Conservation (phyloP, 2,113 vertebrate genomes). For the Bufo gargarizans region DNA sequence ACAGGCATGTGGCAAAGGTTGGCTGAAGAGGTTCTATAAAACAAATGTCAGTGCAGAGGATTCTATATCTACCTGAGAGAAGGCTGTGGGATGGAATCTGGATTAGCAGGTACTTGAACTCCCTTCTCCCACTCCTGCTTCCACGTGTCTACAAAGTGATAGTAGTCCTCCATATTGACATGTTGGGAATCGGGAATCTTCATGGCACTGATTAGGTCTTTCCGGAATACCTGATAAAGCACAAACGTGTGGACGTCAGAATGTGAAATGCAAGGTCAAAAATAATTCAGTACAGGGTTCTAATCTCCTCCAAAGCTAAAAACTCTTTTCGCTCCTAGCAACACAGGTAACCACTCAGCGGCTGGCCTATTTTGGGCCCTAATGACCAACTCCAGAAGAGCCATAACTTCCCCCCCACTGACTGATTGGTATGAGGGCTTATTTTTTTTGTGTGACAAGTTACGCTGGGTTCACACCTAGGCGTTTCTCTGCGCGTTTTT, state of each 20-base stretch:
- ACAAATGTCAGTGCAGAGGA: neutral
- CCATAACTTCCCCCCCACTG: no score
- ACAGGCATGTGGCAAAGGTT: neutral
- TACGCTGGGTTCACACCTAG: no score
- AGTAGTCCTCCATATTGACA: slow-evolving; percentile 89
- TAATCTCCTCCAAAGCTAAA: no score
- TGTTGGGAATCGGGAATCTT: slow-evolving; percentile 96
- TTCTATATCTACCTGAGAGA: slow-evolving; percentile 80
- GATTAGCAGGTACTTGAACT: slow-evolving; percentile 92
- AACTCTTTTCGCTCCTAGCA: no score
- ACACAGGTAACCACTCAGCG: no score
- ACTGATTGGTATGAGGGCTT: no score
- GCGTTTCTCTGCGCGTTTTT: no score
- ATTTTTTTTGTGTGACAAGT: no score
- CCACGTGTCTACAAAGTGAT: slow-evolving; percentile 92
- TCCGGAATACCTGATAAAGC: slow-evolving; percentile 88
- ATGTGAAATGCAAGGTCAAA: neutral
- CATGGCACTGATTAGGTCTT: slow-evolving; percentile 99
- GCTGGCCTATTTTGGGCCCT: no score
- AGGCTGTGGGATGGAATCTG: slow-evolving; percentile 86
- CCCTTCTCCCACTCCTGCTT: slow-evolving; percentile 99
- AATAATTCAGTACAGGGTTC: no score
- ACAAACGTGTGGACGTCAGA: neutral
- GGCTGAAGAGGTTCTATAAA: neutral
- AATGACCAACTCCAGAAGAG: no score